phyloP scores from a whole-genome alignment of 2,113 vertebrate species.

The Delphinapterus leucas region DNA sequence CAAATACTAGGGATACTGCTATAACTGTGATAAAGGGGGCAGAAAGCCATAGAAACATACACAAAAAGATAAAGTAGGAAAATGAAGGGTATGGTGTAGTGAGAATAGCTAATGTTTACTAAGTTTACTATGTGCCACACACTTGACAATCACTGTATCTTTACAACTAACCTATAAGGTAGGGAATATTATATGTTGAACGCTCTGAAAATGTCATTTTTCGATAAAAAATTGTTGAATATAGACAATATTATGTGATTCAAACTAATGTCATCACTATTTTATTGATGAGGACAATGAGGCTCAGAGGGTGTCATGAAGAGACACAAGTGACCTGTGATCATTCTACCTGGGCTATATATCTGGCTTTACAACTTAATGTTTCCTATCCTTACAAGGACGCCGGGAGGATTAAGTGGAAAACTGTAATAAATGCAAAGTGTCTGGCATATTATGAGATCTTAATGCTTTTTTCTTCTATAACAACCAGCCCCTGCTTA shows the following conservation, averaged over 20 bases:
- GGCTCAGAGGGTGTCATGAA: not conserved
- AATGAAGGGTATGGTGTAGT: not conserved
- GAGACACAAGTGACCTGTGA: not conserved
- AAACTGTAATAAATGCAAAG: not conserved
- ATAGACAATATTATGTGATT: not conserved
- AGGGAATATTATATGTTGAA: not conserved
- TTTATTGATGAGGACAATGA: not conserved
- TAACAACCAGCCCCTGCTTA: not conserved
- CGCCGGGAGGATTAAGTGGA: not conserved
- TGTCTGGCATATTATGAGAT: not conserved
- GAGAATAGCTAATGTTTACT: not conserved
- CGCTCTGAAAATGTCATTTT: not conserved
- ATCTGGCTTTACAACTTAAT: not conserved
- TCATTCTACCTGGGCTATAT: not conserved
- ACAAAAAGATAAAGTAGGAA: not conserved
- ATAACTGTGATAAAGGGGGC: not conserved
- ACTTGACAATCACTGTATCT: not conserved
- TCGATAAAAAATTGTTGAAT: not conserved
- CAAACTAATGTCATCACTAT: not conserved
- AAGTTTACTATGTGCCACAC: not conserved
- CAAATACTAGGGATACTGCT: not conserved
- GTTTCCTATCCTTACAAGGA: not conserved
- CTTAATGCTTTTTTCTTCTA: not conserved
- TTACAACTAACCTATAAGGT: not conserved
- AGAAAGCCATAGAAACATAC: not conserved